phyloP scores from a whole-genome alignment of 2,113 vertebrate species.

The Ramphastos sulfuratus region DNA sequence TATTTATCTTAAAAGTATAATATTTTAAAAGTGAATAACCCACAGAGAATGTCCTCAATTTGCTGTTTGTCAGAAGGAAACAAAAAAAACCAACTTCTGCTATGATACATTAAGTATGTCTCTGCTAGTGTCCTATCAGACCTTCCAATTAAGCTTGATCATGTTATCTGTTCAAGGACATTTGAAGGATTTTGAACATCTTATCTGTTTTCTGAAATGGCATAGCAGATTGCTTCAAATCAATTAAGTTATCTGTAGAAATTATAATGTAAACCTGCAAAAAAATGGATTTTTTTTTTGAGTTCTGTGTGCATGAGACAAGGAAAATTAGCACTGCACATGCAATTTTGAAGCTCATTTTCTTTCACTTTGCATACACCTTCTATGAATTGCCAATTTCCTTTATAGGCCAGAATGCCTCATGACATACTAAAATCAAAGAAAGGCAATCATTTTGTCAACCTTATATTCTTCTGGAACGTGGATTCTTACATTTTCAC shows the following conservation, averaged over 20 bases:
- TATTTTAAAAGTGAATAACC: neutral
- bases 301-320: neutral
- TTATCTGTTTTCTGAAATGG: constrained; percentile 44
- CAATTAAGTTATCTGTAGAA: neutral
- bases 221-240: neutral
- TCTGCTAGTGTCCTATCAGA: neutral
- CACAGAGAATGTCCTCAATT: neutral
- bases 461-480: neutral
- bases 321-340: neutral
- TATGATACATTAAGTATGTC: neutral
- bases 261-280: neutral
- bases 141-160: neutral
- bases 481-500: neutral
- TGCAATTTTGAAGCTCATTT: neutral
- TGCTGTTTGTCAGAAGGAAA: neutral
- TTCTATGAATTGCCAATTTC: neutral
- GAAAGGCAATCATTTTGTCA: neutral
- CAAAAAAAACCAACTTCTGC: neutral
- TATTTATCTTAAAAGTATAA: neutral
- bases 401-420: neutral
- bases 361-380: neutral
- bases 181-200: constrained; percentile 46
- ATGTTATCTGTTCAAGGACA: constrained; percentile 12
- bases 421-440: neutral
- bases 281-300: neutral